Base-by-base conservation (phyloP, 2,888 invertebrate species). In the Elysia crispata region DNA sequence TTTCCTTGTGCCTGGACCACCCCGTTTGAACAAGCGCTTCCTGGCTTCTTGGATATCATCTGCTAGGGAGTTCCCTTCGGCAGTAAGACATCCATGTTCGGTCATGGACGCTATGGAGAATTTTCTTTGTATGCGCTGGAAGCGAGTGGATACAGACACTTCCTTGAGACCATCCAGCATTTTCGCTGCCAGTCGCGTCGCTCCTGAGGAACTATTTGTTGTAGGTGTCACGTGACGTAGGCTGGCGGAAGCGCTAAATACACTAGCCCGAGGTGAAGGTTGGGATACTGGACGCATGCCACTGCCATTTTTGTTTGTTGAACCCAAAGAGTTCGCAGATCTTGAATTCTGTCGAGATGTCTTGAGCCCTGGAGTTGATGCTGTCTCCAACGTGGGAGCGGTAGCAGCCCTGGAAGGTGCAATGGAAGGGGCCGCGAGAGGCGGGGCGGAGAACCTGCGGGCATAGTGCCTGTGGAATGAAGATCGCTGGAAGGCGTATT, bases 81-180 rank as follows among this genome's bases (percentile, higher is more conserved):
- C 49, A n/a, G 70, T 70, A 18, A 70, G n/a, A 18, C 28, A 25
- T 8, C 70, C 70, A 25, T 41, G 1, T n/a, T 70, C 41, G 5
- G 49, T 31, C 31, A 70, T 31, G 28, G 31, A 33, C 20, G 70
- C 70, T 20, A 70, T n/a, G 28, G 70, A 70, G 20, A 70, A 70
- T n/a, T 70, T 31, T 41, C 70, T 18, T 41, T 70, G 70, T 66
- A 66, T 66, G 18, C 67, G 67, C 31, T 66, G 67, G 31, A 66
- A 66, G 18, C 67, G 20, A 18, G 67, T 66, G 31, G 67, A 66
- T 5, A 28, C 31, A 18, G 67, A 66, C 67, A 66, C 8, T 18
- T 30, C 28, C 20, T 28, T 66, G 25, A 66, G 31, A 66, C 23
- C 20, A 23, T 25, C 31, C 18, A n/a, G 15, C 25, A 66, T 25